Conservation (phyloP, 2,797 vertebrate genomes). For the Cynopterus sphinx region DNA sequence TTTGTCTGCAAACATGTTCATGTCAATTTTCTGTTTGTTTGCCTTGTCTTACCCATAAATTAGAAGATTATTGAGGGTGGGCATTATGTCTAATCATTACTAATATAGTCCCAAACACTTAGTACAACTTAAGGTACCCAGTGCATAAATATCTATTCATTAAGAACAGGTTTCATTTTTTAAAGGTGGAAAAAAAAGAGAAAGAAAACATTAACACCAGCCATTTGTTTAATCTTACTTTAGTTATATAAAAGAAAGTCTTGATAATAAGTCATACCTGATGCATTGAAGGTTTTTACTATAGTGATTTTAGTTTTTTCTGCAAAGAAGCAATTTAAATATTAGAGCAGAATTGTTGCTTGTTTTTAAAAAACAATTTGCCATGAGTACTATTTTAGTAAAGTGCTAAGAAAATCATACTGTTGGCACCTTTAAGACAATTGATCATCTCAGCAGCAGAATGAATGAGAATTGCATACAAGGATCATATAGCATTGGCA, state of each 20-base stretch:
- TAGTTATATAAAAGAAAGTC: conserved; percentile 65
- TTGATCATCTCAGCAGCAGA: conserved; percentile 27
- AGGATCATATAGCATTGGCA: neutral
- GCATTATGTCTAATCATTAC: conserved; percentile 10
- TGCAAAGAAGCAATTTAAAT: conserved; percentile 71
- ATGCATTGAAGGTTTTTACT: conserved; percentile 72
- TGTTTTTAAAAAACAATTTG: conserved; percentile 65
- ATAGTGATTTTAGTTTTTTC: conserved; percentile 68
- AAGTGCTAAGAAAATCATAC: conserved; percentile 58
- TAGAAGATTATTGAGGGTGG: conserved; percentile 31
- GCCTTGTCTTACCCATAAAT: neutral
- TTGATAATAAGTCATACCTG: conserved; percentile 78
- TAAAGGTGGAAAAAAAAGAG: conserved; percentile 37
- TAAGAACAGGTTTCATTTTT: conserved; percentile 59
- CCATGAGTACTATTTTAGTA: conserved; percentile 66
- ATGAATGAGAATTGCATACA: neutral
- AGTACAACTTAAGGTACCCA: conserved; percentile 49
- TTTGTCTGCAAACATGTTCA: neutral
- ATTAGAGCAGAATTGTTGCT: conserved; percentile 73
- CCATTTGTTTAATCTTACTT: conserved; percentile 63
- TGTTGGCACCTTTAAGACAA: conserved; percentile 55
- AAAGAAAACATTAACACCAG: conserved; percentile 65
- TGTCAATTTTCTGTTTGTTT: conserved; percentile 32
- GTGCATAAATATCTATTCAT: conserved; percentile 54
- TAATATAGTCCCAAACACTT: conserved; percentile 21